Percentiles rank a stretch among this genome's conserved stretches.
phyloP scores from a whole-genome alignment of 2,113 vertebrate genomes.

The Ammodytes dubius region DNA sequence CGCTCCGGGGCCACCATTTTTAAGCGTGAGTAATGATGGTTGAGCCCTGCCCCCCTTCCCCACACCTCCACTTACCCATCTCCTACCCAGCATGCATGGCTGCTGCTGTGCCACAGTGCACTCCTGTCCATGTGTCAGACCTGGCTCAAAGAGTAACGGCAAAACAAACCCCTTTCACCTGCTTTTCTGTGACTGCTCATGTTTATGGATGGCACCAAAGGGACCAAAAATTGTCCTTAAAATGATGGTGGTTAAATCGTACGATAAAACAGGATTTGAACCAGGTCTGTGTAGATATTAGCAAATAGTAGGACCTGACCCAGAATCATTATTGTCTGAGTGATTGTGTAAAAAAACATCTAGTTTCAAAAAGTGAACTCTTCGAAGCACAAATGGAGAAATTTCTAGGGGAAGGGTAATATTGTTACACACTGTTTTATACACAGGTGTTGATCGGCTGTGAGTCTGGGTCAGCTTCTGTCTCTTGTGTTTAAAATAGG shows the following conservation, averaged over 20 bases:
- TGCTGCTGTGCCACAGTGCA: slow-evolving; percentile 73
- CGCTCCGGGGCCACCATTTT: slow-evolving; percentile 82
- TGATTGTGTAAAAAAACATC: not conserved
- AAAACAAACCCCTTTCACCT: slow-evolving; percentile 3
- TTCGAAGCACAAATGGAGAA: not conserved
- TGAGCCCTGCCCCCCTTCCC: slow-evolving; percentile 29
- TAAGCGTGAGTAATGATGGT: slow-evolving; percentile 85
- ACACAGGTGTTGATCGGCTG: not conserved
- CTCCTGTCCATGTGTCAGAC: slow-evolving; percentile 55
- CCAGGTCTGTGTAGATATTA: slow-evolving; percentile 30
- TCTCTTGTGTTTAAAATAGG: slow-evolving; percentile 23
- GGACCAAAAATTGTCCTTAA: not conserved
- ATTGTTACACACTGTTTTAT: not conserved
- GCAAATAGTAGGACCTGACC: slow-evolving; percentile 19
- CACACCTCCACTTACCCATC: slow-evolving; percentile 22
- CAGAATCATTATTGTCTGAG: slow-evolving; percentile 28
- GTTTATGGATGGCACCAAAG: not conserved
- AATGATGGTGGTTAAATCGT: not conserved
- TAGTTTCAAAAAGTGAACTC: not conserved
- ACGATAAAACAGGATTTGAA: slow-evolving; percentile 27
- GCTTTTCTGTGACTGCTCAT: slow-evolving; percentile 1
- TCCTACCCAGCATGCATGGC: slow-evolving; percentile 75
- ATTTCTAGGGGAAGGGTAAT: not conserved
- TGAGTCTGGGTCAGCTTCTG: slow-evolving; percentile 52
- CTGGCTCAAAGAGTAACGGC: slow-evolving; percentile 48